Base-by-base conservation (phyloP, 1,140 invertebrate species). In the Drosophila chauvacae region DNA sequence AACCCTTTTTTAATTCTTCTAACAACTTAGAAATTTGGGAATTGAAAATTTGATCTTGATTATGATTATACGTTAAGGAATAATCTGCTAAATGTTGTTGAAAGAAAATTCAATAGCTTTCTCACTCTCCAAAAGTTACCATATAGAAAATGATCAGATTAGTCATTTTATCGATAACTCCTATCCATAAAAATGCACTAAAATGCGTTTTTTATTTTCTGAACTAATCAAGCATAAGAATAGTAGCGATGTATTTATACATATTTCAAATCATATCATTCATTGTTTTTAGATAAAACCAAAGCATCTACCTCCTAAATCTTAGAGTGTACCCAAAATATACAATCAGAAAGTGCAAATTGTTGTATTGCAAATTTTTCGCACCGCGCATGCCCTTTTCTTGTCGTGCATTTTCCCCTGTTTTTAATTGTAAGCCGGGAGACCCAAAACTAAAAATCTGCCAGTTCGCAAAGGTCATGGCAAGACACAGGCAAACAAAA, bases 361-460 rank as follows among this genome's bases (percentile, higher is more conserved):
- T 56, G 35, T 39, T 56, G 53, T 56, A n/a, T 56, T 56, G 53
- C 53, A 56, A 56, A 39, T 56, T 55, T 56, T 16, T 26, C 14
- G 23, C 53, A 23, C 20, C 35, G 53, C 53, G 53, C 53, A 56
- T 39, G 53, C 53, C 20, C 53, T n/a, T 56, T 37, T 35, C 50
- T 7, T n/a, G 9, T 18, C 48, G 4, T 30, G 26, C 10, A 13
- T 51, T 30, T 10, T 6, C 48, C n/a, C n/a, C n/a, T 23, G 62
- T 75, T 80, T 80, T 68, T 78, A 82, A 81, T 84, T 83, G 71
- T 64, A 66, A 66, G 63, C 42, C 45, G 44, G 69, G 60, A 77
- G 72, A 59, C 48, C 71, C 62, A 16, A 33, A 55, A 57, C 20
- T 58, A 61, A 62, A 61, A 35, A 18, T 23, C 33, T 26, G 18